phyloP scores from a whole-genome alignment of 2,113 vertebrate genomes.

The Dipodomys stephensi region DNA sequence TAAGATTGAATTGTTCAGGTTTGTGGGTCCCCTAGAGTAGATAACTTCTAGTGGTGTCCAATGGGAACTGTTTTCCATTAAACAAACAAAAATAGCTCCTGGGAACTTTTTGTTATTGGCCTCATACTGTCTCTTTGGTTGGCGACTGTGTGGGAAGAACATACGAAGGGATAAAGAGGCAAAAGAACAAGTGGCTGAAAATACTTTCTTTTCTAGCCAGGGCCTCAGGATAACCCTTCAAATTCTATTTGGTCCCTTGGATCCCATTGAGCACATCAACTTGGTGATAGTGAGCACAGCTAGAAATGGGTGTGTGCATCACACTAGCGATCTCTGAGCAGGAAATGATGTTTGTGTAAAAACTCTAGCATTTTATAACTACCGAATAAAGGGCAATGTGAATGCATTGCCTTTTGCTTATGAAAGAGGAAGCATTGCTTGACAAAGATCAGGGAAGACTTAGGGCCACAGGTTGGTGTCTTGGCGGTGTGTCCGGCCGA shows the following conservation, averaged over 20 bases:
- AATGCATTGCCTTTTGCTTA: background rate
- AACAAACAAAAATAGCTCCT: background rate
- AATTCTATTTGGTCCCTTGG: background rate
- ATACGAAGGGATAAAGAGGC: background rate
- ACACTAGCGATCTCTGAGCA: background rate
- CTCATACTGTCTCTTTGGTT: background rate
- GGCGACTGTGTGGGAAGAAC: background rate
- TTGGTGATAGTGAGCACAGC: background rate
- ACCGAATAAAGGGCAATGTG: background rate
- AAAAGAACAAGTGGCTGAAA: background rate
- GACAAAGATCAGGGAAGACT: background rate
- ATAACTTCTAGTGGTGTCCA: background rate
- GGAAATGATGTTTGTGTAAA: background rate
- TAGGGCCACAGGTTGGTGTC: background rate
- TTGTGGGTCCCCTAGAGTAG: background rate
- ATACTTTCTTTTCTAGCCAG: too few species aligned
- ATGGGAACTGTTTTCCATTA: constrained; percentile 1
- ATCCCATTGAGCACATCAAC: background rate
- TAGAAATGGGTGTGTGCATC: background rate
- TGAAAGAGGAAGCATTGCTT: background rate
- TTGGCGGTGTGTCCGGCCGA: background rate
- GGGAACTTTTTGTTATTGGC: background rate
- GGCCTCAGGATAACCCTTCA: too few species aligned
- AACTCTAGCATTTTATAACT: background rate
- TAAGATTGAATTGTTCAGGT: background rate